Evolutionary conservation across 2,113 vertebrate species (phyloP), one percentile per base, ranked within the genome.

Genomic region (Otis tarda): DNA sequence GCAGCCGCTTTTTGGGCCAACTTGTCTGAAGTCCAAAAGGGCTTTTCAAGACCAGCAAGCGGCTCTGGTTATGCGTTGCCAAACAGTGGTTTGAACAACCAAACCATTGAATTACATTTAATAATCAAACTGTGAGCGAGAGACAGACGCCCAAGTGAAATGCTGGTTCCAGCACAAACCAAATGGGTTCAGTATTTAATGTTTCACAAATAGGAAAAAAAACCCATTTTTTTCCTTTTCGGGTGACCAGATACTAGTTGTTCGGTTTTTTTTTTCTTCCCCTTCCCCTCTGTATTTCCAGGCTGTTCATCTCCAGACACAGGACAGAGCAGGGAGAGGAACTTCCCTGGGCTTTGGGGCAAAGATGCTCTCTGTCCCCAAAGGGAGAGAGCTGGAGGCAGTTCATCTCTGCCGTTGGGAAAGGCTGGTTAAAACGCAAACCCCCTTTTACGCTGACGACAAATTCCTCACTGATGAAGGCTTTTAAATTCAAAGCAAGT

Each of bases 111-210:
- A 22, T 59, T 69, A 5, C 20, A 79, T 76, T 10, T 18, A 20
- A 67, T 64, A 37, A 63, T 41, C 47, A 0, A 18, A 12, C 69
- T 9, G 2, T 2, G 43, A 73, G 71, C 3, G 10, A 35, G 64
- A 3, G 7, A 9, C 35, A 28, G 18, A 4, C 23, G 5, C 43
- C 6, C 3, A 1, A 4, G 0, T 13, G 55, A 60, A 83, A 35
- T 10, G 6, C 23, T 74, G 20, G 19, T 63, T 65, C 25, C 67
- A 37, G 45, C 45, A 14, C 33, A 19, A 45, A 56, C 2, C 0
- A 0, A 31, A 31, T 1, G 0, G 2, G 5, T 1, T 14, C 33
- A 4, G 12, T 76, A 86, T 82, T n/a, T 49, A 14, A 56, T 3
- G 7, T 52, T 28, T 59, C 37, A 21, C 3, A 67, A 77, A 30